Percentiles rank a stretch among this genome's conserved stretches.
Conservation (phyloP, 2,888 invertebrate genomes). For the Brachylomia viminalis region DNA sequence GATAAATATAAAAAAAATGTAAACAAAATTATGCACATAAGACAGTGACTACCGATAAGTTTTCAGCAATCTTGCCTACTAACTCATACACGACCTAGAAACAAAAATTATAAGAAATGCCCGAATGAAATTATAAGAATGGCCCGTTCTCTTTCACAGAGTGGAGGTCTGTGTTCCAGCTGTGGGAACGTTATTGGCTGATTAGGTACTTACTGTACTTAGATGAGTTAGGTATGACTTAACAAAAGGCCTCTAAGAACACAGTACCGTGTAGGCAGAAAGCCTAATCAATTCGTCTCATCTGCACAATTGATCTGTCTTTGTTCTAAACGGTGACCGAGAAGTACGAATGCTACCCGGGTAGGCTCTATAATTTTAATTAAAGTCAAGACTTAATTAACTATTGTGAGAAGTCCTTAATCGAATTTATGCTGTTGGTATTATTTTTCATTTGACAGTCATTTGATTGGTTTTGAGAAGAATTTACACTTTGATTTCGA, state of each 20-base stretch:
- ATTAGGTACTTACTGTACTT: neutral
- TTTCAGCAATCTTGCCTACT: neutral
- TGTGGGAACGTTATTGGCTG: neutral
- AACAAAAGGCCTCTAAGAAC: constrained; percentile 5
- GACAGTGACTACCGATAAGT: neutral
- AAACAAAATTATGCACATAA: neutral
- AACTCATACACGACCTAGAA: neutral
- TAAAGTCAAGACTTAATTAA: constrained; percentile 69
- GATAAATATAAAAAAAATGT: too few relatives aligned
- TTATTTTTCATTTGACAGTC: constrained; percentile 56
- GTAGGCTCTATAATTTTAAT: constrained; percentile 67
- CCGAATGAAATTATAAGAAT: neutral
- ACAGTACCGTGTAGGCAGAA: constrained; percentile 33
- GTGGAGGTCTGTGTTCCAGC: neutral
- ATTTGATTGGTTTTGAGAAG: constrained; percentile 49
- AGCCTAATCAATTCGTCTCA: neutral
- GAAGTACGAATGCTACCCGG: constrained; percentile 53
- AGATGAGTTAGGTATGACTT: neutral
- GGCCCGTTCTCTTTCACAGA: neutral
- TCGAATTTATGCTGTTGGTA: constrained; percentile 61
- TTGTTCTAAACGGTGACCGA: constrained; percentile 43
- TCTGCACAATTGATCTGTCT: constrained; percentile 33
- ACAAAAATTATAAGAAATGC: neutral
- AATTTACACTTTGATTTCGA: constrained; percentile 39
- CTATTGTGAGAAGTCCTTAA: constrained; percentile 69